Evolutionary conservation across 2,888 invertebrate genomes (phyloP).

Genomic region (Netelia melanura): DNA sequence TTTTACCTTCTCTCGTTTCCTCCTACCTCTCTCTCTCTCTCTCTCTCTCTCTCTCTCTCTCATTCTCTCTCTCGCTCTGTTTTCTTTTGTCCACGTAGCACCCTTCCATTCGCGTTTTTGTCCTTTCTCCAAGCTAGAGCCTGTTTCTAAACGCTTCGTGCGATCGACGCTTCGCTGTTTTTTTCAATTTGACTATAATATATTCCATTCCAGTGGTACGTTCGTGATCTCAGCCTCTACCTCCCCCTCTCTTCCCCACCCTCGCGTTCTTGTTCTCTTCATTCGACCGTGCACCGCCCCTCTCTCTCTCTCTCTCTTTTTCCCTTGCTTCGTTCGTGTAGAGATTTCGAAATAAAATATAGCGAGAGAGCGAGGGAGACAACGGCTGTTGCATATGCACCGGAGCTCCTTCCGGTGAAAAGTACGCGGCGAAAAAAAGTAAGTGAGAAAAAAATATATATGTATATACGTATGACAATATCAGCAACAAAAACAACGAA

Average conservation of each 20-base stretch:
- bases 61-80: not conserved
- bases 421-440: conserved; percentile 37
- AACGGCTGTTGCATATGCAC: conserved; percentile 63
- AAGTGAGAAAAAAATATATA: conserved; percentile 3
- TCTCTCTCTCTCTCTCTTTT: conserved; percentile 1
- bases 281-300: not conserved
- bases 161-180: not conserved
- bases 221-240: conserved; percentile 32
- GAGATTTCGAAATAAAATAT: conserved; percentile 56
- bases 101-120: conserved; percentile 11
- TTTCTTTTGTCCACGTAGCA: not conserved
- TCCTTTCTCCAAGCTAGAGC: not conserved
- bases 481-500: no score
- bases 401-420: conserved; percentile 39
- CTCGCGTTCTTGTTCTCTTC: not conserved
- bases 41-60: no score
- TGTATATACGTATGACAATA: not conserved
- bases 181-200: conserved; percentile 25
- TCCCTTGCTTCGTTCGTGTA: conserved; percentile 34
- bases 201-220: conserved; percentile 44
- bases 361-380: conserved; percentile 19
- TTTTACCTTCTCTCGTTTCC: no score
- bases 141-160: not conserved
- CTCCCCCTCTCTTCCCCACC: not conserved
- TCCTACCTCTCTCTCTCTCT: no score